Evolutionary conservation across 1,140 invertebrate genomes (phyloP).

Genomic region (Cyrtorhinus lividipennis): DNA sequence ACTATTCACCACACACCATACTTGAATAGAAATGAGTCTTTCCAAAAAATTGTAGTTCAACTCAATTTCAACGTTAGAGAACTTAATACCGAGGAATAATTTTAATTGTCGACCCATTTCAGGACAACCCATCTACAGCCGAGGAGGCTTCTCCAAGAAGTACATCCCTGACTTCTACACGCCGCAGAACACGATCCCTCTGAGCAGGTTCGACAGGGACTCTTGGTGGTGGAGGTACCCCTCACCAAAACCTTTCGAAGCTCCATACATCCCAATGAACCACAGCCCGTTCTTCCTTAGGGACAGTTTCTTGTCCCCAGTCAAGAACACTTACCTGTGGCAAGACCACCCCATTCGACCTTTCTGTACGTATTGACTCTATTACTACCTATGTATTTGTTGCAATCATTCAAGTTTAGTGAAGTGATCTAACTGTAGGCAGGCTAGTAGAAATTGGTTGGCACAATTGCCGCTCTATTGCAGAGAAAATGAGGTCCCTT

Average conservation of each 20-base stretch:
- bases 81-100: too few relatives aligned
- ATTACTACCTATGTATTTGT: background rate
- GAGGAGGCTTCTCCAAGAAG: conserved; percentile 41
- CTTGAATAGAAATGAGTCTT: too few relatives aligned
- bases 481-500: too few relatives aligned
- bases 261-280: conserved; percentile 31
- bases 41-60: too few relatives aligned
- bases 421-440: background rate
- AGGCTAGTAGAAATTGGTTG: background rate
- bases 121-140: conserved; percentile 54
- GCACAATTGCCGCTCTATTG: background rate
- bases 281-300: conserved; percentile 62
- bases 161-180: conserved; percentile 59
- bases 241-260: conserved; percentile 52
- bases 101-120: too few relatives aligned
- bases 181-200: conserved; percentile 55
- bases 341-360: conserved; percentile 74
- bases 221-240: conserved; percentile 75
- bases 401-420: background rate
- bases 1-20: too few relatives aligned
- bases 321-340: conserved; percentile 78
- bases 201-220: conserved; percentile 62
- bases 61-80: too few relatives aligned
- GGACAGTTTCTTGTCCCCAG: conserved; percentile 71
- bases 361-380: conserved; percentile 46